Conservation (phyloP, 2,888 invertebrate species). For the Druceiella hillmani region DNA sequence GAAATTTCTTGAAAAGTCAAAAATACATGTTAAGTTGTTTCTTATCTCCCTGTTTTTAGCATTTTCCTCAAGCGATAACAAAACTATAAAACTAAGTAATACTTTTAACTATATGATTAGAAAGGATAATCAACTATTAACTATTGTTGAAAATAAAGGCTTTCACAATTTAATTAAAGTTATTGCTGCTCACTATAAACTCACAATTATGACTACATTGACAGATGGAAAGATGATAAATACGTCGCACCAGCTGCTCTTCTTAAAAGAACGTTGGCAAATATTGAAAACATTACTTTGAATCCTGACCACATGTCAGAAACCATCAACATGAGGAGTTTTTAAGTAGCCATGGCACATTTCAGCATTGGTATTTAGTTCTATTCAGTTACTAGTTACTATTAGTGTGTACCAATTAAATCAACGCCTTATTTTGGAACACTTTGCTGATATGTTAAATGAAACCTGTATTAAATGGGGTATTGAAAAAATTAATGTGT, state of each 20-base stretch:
- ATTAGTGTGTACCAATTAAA: conserved; percentile 30
- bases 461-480: conserved; percentile 26
- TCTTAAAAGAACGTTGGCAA: conserved; percentile 20
- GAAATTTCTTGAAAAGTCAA: conserved; percentile 3
- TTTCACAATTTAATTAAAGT: conserved; percentile 22
- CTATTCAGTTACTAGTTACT: conserved; percentile 25
- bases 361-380: conserved; percentile 28
- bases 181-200: conserved; percentile 23
- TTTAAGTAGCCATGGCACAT: conserved; percentile 29
- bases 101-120: conserved; percentile 23
- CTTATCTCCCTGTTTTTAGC: conserved; percentile 10
- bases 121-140: conserved; percentile 25
- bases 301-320: conserved; percentile 2
- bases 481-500: too few species aligned
- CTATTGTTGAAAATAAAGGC: conserved; percentile 18
- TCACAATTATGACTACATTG: conserved; percentile 21
- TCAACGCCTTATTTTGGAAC: conserved; percentile 30
- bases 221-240: conserved; percentile 25
- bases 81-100: conserved; percentile 22
- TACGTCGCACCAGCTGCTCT: too few species aligned
- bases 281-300: conserved; percentile 18
- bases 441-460: conserved; percentile 25
- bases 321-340: conserved; percentile 23
- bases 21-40: conserved; percentile 10
- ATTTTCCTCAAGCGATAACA: conserved; percentile 21